Percentiles rank a stretch among this genome's conserved stretches.
phyloP scores from a whole-genome alignment of 2,888 invertebrate species.

The Frankliniella intonsa region DNA sequence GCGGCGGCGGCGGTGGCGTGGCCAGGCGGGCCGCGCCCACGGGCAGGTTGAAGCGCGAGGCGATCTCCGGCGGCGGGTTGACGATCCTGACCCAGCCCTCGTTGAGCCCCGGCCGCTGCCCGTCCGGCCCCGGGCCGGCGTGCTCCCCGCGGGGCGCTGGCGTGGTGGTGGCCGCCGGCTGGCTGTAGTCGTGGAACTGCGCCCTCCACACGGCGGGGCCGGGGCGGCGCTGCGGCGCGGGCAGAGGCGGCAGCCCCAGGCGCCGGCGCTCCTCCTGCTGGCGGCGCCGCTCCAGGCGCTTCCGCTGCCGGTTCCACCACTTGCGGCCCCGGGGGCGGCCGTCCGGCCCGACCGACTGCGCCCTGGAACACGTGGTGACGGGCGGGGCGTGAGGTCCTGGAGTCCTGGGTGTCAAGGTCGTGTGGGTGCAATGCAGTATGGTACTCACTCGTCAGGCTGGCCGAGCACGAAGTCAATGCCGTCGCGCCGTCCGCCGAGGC shows the following conservation, averaged over 20 bases:
- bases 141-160: neutral
- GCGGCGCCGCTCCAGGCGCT: neutral
- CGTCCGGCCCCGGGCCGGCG: neutral
- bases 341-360: neutral
- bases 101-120: neutral
- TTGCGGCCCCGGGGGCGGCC: neutral
- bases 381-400: neutral
- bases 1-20: neutral
- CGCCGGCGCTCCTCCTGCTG: conserved; percentile 7
- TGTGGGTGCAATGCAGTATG: neutral
- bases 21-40: neutral
- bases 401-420: no score
- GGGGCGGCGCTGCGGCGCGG: neutral
- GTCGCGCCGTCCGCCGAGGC: neutral
- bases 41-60: conserved; percentile 11
- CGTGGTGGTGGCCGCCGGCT: neutral
- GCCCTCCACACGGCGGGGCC: conserved; percentile 3
- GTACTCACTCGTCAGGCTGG: neutral
- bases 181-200: conserved; percentile 9
- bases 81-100: conserved; percentile 11
- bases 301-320: neutral
- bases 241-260: neutral
- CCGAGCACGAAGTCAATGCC: neutral
- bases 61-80: conserved; percentile 4
- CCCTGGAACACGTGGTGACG: neutral